Conservation (phyloP, 2,113 vertebrate species). For the Bagarius yarrelli region DNA sequence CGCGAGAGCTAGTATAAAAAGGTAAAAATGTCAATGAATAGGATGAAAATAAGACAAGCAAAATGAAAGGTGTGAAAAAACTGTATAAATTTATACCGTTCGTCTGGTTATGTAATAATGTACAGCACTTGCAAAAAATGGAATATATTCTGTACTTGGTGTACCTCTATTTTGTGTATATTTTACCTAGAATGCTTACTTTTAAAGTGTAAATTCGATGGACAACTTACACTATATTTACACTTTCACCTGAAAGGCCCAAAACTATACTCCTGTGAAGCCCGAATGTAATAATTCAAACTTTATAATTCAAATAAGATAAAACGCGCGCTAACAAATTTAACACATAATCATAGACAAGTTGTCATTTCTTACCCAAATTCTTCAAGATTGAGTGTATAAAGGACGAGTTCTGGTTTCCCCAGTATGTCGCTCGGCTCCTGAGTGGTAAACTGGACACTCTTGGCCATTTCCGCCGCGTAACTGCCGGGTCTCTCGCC, state of each 20-base stretch:
- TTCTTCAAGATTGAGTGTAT: slow-evolving; percentile 84
- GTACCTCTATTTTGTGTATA: background rate
- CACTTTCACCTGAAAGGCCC: no score
- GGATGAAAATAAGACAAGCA: background rate
- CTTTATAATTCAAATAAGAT: background rate
- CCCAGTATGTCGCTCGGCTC: slow-evolving; percentile 72
- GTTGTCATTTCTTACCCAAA: slow-evolving; percentile 76
- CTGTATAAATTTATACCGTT: background rate
- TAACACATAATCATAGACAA: background rate
- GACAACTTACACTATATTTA: no score
- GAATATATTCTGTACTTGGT: no score
- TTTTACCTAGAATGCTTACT: background rate
- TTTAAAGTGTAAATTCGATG: background rate
- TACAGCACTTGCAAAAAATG: background rate
- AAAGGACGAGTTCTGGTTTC: slow-evolving; percentile 85
- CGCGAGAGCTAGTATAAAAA: slow-evolving; percentile 69
- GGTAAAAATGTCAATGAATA: background rate
- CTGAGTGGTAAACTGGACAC: slow-evolving; percentile 84
- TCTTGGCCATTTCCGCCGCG: slow-evolving; percentile 80
- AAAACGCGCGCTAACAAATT: background rate
- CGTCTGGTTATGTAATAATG: slow-evolving; percentile 26
- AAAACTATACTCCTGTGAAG: no score
- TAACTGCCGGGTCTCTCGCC: slow-evolving; percentile 83
- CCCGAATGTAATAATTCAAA: no score
- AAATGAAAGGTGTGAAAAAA: background rate